These are phyloP conservation scores for Ephestia elutella DNA, from an alignment of 1,140 invertebrate species.

Conservation along the genomic window DNA sequence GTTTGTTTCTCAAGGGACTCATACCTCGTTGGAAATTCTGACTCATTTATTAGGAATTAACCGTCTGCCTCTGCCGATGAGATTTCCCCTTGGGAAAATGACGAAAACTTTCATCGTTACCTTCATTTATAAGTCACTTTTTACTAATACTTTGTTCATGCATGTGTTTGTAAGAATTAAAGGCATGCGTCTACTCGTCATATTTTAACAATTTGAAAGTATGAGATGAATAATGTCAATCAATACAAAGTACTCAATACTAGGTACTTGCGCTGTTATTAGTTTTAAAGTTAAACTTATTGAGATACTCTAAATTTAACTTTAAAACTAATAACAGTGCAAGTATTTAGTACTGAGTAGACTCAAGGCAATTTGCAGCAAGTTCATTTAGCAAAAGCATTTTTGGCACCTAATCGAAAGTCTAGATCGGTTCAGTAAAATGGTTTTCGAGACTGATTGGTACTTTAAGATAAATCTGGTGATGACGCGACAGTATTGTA, in stretches of 20 bases:
- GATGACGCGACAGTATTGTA: not conserved
- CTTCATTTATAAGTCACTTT: not conserved
- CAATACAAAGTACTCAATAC: no score
- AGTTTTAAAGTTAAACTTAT: no score
- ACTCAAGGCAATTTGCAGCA: no score
- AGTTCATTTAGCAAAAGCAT: not conserved
- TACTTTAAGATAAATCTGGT: not conserved
- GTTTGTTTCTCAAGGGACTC: not conserved
- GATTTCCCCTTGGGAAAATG: not conserved
- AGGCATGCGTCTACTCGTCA: no score
- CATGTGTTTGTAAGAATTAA: no score
- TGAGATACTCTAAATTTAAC: no score
- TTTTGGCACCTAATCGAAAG: not conserved
- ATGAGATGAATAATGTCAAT: no score
- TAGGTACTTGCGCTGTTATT: no score
- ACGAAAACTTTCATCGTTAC: not conserved
- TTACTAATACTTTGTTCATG: no score
- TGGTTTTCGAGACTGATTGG: not conserved
- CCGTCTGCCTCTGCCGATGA: not conserved
- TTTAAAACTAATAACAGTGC: no score
- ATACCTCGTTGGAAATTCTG: not conserved
- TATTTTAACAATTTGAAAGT: no score
- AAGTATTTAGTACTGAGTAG: no score
- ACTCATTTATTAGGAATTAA: conserved; percentile 1
- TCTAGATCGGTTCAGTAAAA: not conserved